Evolutionary conservation across 2,113 vertebrate species (phyloP).

Genomic region (Notiomystis cincta): DNA sequence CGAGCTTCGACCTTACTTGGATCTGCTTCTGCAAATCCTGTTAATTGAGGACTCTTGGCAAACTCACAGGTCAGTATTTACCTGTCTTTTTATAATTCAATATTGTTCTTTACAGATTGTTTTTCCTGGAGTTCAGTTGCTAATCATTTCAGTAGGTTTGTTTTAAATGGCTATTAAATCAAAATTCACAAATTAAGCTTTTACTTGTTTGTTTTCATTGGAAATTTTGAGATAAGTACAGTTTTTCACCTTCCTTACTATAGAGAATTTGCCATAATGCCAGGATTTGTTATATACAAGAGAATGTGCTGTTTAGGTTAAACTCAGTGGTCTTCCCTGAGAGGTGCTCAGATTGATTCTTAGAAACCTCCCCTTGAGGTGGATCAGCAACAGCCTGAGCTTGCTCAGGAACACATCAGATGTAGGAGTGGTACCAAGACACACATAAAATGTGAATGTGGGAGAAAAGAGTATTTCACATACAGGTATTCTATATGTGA

Average conservation of each 20-base stretch:
- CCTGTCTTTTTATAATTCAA: background rate
- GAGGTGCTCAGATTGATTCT: background rate
- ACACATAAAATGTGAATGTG: background rate
- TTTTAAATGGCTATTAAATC: background rate
- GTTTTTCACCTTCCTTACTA: background rate
- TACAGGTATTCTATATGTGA: background rate
- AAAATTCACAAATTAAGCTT: background rate
- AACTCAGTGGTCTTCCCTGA: background rate
- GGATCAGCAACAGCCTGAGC: background rate
- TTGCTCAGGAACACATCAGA: background rate
- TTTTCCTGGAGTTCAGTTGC: background rate
- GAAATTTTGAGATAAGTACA: background rate
- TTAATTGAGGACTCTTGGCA: slow-evolving; percentile 99
- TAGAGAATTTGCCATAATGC: background rate
- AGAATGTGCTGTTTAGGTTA: background rate
- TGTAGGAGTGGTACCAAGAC: background rate
- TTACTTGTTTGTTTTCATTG: background rate
- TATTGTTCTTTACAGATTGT: background rate
- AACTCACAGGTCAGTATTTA: slow-evolving; percentile 88
- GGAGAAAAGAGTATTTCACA: background rate
- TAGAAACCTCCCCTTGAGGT: background rate
- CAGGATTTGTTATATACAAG: background rate
- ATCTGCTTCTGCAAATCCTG: slow-evolving; percentile 95
- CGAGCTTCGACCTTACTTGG: slow-evolving; percentile 96
- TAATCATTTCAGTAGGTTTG: background rate